Base-by-base conservation (phyloP, 2,888 invertebrate genomes). In the Agrochola circellaris region DNA sequence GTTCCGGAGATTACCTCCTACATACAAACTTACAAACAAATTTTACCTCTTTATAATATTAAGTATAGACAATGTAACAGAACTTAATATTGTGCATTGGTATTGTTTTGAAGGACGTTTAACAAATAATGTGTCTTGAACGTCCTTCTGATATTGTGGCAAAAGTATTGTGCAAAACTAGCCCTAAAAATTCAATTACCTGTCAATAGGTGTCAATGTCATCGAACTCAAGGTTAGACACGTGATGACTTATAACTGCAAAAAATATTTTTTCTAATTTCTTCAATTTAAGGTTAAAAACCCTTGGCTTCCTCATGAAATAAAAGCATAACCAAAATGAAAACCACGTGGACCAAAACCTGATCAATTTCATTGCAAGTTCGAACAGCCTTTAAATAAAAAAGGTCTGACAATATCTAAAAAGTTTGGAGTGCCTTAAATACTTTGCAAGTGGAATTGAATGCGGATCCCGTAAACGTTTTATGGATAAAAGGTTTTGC, bases 381-480 rank as follows among this genome's bases (percentile, higher is more conserved):
- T 56, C 26, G 26, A 54, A 51, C 23, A 34, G 23, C 58, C 38
- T 26, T n/a, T 13, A 45, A 64, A 56, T 60, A 60, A 72, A 75
- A 82, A 64, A n/a, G 23, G 65, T 61, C 62, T 30, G 60, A 71
- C 42, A 56, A 72, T 60, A 38, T 61, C 60, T 38, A 34, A 65
- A 79, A 79, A 68, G n/a, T 76, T 75, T 65, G 13, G 58, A 79
- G 66, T 51, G 64, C 58, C 62, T 86, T 54, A 79, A 61, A 74
- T 76, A 72, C 87, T 86, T 83, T 69, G 26, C 11, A 76, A 86
- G 68, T 80, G 34, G 62, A 84, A 86, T 86, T 79, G 80, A 84
- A 84, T 72, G 68, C 54, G 83, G 69, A 48, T 62, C 62, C 70
- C 45, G 56, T 61, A 13, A 79, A 62, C 62, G 38, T 34, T 81